Percentiles rank a stretch among this genome's conserved stretches.
phyloP scores from a whole-genome alignment of 2,797 vertebrate species.

The Hybognathus amarus region DNA sequence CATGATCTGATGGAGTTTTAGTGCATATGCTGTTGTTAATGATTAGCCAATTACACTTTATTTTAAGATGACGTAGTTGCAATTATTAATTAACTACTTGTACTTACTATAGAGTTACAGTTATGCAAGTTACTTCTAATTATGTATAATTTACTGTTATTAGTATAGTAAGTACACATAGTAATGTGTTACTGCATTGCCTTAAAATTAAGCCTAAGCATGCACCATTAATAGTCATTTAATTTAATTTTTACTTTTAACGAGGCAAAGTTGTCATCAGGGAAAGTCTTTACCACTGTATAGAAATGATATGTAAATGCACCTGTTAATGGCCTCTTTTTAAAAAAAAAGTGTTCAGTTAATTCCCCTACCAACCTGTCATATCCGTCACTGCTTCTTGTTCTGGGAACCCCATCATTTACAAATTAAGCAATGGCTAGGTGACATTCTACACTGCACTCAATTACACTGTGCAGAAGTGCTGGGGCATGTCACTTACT shows the following conservation, averaged over 20 bases:
- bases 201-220: background rate
- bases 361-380: background rate
- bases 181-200: no score
- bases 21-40: background rate
- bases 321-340: background rate
- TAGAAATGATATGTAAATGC: background rate
- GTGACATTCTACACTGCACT: constrained; percentile 6
- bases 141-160: background rate
- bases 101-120: no score
- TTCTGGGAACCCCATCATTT: constrained; percentile 26
- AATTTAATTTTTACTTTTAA: background rate
- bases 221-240: background rate
- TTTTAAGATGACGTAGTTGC: no score
- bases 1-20: background rate
- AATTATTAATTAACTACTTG: background rate
- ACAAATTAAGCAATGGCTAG: constrained; percentile 28
- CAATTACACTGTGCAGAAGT: constrained; percentile 19
- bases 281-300: background rate
- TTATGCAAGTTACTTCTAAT: background rate
- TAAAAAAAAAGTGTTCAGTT: no score
- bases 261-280: background rate
- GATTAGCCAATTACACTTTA: background rate
- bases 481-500: constrained; percentile 18
- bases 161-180: background rate
- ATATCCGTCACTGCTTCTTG: background rate